Base-by-base conservation (phyloP, 2,113 vertebrate species). In the Haemorhous mexicanus region DNA sequence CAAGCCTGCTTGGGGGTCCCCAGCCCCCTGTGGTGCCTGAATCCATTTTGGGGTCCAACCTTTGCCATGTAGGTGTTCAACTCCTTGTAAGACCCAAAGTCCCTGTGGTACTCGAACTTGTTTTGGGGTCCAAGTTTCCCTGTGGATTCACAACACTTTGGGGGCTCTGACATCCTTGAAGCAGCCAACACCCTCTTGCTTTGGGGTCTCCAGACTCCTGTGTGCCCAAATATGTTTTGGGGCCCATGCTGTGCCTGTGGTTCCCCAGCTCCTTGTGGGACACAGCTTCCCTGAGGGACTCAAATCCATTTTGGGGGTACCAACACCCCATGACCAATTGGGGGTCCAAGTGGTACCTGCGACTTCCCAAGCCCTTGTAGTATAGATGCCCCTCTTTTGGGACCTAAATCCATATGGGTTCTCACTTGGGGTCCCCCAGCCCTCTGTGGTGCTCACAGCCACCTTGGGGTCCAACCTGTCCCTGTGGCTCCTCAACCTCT, bases 331-430 rank as follows among this genome's bases (percentile, higher is more conserved):
- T 26, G 11, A n/a, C 50, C 37, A 28, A 23, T 24, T 39, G 15
- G 6, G 28, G 9, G 2, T 44, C 41, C 23, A 87, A 39, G 13
- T 0, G 0, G 15, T 49, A 13, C n/a, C 13, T 4, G 1, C 23
- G 53, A 10, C 22, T 61, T 49, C 21, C 30, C 12, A 61, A 13
- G 1, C 2, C 15, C 15, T 9, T 23, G 5, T 4, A 37, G 10
- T 17, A 44, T 1, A 62, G 16, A 22, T 4, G 27, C 23, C 20
- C 5, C 3, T 39, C 35, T 32, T 32, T 5, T 9, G 33, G 8
- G 6, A 50, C 28, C 19, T 16, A 76, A 61, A 22, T 6, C 24
- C 43, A 9, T 44, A 24, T 35, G 33, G 33, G 13, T 35, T 35
- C 33, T 58, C 22, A 35, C 2, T 4, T 28, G 32, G 11, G 14